Conservation (phyloP, 1,140 invertebrate species). For the Maniola jurtina region DNA sequence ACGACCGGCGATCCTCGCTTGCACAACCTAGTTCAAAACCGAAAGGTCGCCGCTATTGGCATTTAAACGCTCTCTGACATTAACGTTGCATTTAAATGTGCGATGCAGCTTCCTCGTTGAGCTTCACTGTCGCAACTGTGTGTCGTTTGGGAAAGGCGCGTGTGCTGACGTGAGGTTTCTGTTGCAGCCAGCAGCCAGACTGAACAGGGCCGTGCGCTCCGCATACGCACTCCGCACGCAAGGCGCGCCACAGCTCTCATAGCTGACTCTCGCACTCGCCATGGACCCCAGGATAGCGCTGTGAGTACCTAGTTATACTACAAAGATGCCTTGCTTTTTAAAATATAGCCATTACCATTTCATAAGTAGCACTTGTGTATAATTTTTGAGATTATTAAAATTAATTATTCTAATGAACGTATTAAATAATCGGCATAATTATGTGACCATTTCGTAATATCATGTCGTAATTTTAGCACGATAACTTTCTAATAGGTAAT, state of each 20-base stretch:
- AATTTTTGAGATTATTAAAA: not conserved
- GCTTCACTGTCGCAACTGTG: constrained; percentile 71
- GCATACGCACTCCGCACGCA: constrained; percentile 33
- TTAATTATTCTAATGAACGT: constrained; percentile 15
- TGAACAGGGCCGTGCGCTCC: constrained; percentile 46
- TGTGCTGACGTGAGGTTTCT: constrained; percentile 70
- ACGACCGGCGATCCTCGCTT: constrained; percentile 71
- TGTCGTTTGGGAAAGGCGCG: constrained; percentile 71
- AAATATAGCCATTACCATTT: not conserved
- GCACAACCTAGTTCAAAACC: constrained; percentile 68
- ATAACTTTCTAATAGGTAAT: constrained; percentile 59
- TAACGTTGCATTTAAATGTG: constrained; percentile 76
- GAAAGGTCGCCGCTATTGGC: constrained; percentile 75
- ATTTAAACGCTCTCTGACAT: constrained; percentile 77
- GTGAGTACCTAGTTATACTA: constrained; percentile 49
- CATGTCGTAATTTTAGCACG: constrained; percentile 37
- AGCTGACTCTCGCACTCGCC: constrained; percentile 35
- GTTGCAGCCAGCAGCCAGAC: constrained; percentile 66
- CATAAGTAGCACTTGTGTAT: no score
- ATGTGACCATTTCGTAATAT: constrained; percentile 38
- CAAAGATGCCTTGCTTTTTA: not conserved
- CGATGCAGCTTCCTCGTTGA: constrained; percentile 74
- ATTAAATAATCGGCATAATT: constrained; percentile 22
- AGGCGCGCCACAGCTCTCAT: constrained; percentile 35
- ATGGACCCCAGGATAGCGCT: constrained; percentile 62